Evolutionary conservation across 2,888 invertebrate genomes (phyloP).

Genomic region (Drosophila borealis): DNA sequence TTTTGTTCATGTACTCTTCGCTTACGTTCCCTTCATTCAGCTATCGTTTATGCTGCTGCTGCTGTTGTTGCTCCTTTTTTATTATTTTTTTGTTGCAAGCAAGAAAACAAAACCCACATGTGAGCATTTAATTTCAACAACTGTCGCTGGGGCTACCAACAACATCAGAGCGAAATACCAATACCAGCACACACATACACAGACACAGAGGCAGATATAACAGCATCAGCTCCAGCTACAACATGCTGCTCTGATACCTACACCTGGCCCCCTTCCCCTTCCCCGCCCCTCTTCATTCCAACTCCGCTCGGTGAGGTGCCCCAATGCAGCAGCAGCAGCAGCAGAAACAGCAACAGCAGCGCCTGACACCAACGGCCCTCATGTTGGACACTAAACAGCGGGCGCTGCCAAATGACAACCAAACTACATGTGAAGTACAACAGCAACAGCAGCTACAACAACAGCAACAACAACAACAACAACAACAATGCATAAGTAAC

Average conservation of each 20-base stretch:
- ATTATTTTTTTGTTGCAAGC: conserved; percentile 32
- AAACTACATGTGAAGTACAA: conserved; percentile 79
- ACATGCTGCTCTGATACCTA: conserved; percentile 12
- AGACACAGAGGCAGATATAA: too few species aligned
- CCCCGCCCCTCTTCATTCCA: neutral
- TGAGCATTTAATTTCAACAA: conserved; percentile 84
- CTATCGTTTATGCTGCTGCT: conserved; percentile 29
- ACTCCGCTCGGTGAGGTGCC: conserved; percentile 15
- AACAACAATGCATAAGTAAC: conserved; percentile 58
- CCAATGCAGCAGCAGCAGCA: conserved; percentile 32
- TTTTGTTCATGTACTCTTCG: conserved; percentile 11
- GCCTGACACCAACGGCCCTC: conserved; percentile 79
- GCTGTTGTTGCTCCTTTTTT: conserved; percentile 14
- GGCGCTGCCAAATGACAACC: conserved; percentile 82
- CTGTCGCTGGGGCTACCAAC: conserved; percentile 73
- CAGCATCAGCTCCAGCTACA: conserved; percentile 28
- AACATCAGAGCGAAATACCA: conserved; percentile 63
- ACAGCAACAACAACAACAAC: conserved; percentile 34
- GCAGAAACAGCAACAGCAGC: conserved; percentile 44
- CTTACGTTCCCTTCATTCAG: conserved; percentile 18
- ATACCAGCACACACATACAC: conserved; percentile 47
- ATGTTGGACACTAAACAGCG: conserved; percentile 81
- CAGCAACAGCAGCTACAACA: conserved; percentile 64
- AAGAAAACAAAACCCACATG: conserved; percentile 81
- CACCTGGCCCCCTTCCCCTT: conserved; percentile 4